Evolutionary conservation across 2,888 invertebrate species (phyloP).

Genomic region (Apotomis betuletana): DNA sequence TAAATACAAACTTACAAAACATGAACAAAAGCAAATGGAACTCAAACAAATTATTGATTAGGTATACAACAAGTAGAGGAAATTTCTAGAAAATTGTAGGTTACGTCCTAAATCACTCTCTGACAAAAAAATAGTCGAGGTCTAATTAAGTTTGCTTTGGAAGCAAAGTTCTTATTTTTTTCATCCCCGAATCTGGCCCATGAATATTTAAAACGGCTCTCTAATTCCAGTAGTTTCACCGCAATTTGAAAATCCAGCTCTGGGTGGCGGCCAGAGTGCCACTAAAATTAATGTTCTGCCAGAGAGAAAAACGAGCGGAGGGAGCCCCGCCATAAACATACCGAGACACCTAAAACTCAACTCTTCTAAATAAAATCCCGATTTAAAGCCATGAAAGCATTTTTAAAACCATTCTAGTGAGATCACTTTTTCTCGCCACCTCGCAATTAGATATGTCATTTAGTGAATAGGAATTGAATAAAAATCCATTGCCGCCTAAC

Average conservation of each 20-base stretch:
- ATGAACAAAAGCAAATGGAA: no score
- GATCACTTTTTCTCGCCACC: conserved; percentile 15
- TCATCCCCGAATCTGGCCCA: conserved; percentile 45
- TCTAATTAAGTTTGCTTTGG: conserved; percentile 22
- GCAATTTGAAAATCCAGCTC: conserved; percentile 74
- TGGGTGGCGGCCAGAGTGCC: conserved; percentile 72
- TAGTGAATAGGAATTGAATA: conserved; percentile 32
- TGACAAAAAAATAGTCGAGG: not conserved
- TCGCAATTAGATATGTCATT: conserved; percentile 37
- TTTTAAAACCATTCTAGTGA: not conserved
- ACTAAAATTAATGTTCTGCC: conserved; percentile 82
- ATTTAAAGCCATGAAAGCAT: conserved; percentile 5
- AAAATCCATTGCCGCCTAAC: conserved; percentile 35
- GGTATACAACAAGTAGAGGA: no score
- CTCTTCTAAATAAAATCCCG: conserved; percentile 19
- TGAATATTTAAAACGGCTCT: conserved; percentile 59
- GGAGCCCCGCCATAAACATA: conserved; percentile 57
- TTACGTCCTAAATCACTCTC: no score
- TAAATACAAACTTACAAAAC: no score
- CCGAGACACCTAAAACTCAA: conserved; percentile 48
- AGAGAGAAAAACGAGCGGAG: conserved; percentile 79
- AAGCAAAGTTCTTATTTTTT: conserved; percentile 30
- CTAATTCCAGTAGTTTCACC: conserved; percentile 69
- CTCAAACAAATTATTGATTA: no score
- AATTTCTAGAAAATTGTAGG: no score